Evolutionary conservation across 1,140 invertebrate genomes (phyloP), one percentile per base, ranked within the genome.

Genomic region (Heterodera schachtii): DNA sequence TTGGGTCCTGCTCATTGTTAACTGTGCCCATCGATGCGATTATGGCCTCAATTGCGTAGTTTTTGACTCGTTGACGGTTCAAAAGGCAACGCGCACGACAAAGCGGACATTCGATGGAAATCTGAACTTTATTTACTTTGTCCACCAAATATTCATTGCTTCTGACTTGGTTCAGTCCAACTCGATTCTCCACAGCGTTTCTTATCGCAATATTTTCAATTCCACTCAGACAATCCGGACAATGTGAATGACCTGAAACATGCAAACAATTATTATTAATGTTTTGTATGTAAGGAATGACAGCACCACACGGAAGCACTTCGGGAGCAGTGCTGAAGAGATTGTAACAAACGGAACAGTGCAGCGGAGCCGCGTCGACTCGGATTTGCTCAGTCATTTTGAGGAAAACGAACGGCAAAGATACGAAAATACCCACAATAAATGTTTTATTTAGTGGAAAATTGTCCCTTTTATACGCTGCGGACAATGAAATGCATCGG

Each of bases 301-400:
- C 31, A 52, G 16, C 16, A 64, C 57, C 82, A 49, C 82, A 83
- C 5, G 82, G 82, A 43, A 83, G n/a, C 70, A 83, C 80, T 69
- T 71, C 69, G 7, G 82, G 80, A 6, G 71, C 41, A 46, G 9
- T 66, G 41, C 60, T 31, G 52, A 83, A 83, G 31, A 83, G 71
- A 43, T 46, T 49, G 11, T 84, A 47, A 57, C 82, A 83, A 31
- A 83, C 57, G 8, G 82, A 79, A 43, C 82, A 83, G 49, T 83
- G 82, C 46, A 83, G 44, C 16, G 82, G 82, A 3, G 82, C 84
- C 8, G 82, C 84, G 21, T 83, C 82, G 41, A 83, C 80, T 57
- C 64, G n/a, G 11, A 83, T 83, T 66, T 70, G 82, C 47, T 83
- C 78, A 5, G 83, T 83, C 49, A 52, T 52, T 52, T 52, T 52